Conservation (phyloP, 1,140 invertebrate species). For the Rhagoletis zephyria region DNA sequence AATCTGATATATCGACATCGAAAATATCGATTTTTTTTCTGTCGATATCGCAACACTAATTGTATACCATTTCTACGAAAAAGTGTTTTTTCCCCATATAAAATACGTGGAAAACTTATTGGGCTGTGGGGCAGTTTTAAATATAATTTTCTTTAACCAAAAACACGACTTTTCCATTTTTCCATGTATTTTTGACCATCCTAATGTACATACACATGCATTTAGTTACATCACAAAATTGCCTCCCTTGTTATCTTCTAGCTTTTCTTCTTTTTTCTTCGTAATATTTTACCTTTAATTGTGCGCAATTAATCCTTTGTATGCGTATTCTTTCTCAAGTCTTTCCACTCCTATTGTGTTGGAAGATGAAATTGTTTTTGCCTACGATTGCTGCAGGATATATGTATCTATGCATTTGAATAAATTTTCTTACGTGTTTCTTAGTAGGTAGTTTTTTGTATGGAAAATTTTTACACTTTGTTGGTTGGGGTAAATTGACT, state of each 20-base stretch:
- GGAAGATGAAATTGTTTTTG: background rate
- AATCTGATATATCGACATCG: no score
- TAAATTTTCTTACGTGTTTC: background rate
- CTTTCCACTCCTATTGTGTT: background rate
- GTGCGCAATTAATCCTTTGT: slow-evolving; percentile 48
- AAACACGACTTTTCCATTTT: no score
- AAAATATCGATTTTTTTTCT: no score
- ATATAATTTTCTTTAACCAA: no score
- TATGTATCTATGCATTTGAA: background rate
- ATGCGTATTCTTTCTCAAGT: slow-evolving; percentile 34
- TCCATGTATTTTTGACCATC: no score
- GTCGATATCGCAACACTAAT: no score
- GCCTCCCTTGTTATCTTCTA: background rate
- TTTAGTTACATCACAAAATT: no score
- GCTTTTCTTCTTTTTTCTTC: background rate
- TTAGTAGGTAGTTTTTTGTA: background rate
- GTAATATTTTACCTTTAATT: slow-evolving; percentile 47
- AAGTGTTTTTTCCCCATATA: no score
- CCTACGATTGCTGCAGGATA: background rate
- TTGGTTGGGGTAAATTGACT: slow-evolving; percentile 45
- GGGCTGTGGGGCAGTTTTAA: no score
- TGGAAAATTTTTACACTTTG: slow-evolving; percentile 30
- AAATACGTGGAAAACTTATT: no score
- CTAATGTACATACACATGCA: no score
- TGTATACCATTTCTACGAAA: no score